Evolutionary conservation across 2,113 vertebrate genomes (phyloP), one percentile per base, ranked within the genome.

Genomic region (Odocoileus virginianus): DNA sequence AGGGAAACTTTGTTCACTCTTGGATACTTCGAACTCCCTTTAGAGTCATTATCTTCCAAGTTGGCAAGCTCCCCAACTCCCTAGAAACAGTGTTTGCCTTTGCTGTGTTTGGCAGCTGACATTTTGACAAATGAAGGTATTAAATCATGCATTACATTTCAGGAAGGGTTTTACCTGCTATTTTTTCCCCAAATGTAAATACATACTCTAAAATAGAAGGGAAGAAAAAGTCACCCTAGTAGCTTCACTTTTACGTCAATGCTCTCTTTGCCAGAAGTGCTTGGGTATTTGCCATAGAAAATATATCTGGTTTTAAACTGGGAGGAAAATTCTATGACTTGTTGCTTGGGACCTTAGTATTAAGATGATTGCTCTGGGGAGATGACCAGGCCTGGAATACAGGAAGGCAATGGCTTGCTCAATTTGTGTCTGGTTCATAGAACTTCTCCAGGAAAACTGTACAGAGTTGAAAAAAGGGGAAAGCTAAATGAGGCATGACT

Each of bases 71-170:
- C 88, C n/a, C 7, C 23, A 52, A n/a, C 28, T 89, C 76, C 19
- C 86, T 11, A 28, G 94, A 93, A 95, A 91, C 50, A 89, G 64
- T 45, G 25, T 21, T 60, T 54, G 33, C 36, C 33, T 95, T 67
- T 89, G 19, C 58, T 93, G 64, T 96, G 55, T 71, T 89, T 97
- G 88, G 82, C 76, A 93, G 78, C 33, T 96, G 97, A 96, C 88
- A 93, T 97, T 94, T 96, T 97, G 97, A 97, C 76, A 95, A 97
- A 98, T 95, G 89, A 61, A 67, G 55, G 27, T 36, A 95, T 95
- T 96, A 97, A 94, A 54, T 7, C 61, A 33, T 64, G 50, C 60
- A 94, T 97, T 94, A 89, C 71, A 87, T 97, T 98, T 95, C 61
- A 50, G 78, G 55, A 89, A 96, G 61, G 23, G 93, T 64, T 93